Evolutionary conservation across 1,140 invertebrate genomes (phyloP), one percentile per base, ranked within the genome.

Genomic region (Campoletis sonorensis): DNA sequence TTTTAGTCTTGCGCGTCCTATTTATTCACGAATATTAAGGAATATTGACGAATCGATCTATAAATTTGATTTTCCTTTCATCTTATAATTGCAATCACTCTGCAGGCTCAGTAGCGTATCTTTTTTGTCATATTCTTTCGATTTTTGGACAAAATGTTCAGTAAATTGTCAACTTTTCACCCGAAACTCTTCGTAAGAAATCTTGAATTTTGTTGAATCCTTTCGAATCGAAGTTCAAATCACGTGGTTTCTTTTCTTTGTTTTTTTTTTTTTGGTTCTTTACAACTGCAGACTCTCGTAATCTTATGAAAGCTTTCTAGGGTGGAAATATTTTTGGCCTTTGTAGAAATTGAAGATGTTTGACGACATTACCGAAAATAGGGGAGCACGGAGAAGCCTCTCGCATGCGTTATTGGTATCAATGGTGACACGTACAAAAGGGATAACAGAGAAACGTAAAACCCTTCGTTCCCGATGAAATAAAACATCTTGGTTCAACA

Each of bases 261-360:
- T n/a, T n/a, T n/a, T n/a, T n/a, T n/a, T n/a, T n/a, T n/a, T n/a
- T n/a, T n/a, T n/a, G n/a, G n/a, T n/a, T 45, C 11, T 11, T 11
- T 10, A 45, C 40, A 0, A 45, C 40, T 11, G 5, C 16, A 58
- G 5, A n/a, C 54, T 21, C 21, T 3, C 54, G 4, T n/a, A 58
- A 7, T 4, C 11, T 21, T 21, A 21, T 4, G 21, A 4, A 11
- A 26, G 37, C 45, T 37, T 27, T 21, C 37, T 51, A 5, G n/a
- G 3, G 27, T 23, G 21, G 21, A 10, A 37, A n/a, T 7, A 71
- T 71, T 26, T 33, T 71, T 33, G 11, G 7, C 0, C 68, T 40
- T 71, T 40, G 40, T 71, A 33, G 68, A 71, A 71, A 33, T 27
- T 11, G 27, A n/a, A 33, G 54, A 58, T 58, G 54, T 58, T 58